These are phyloP conservation scores for Gonatopus flavifemur DNA, from an alignment of 1,140 invertebrate species.

Conservation along the genomic window DNA sequence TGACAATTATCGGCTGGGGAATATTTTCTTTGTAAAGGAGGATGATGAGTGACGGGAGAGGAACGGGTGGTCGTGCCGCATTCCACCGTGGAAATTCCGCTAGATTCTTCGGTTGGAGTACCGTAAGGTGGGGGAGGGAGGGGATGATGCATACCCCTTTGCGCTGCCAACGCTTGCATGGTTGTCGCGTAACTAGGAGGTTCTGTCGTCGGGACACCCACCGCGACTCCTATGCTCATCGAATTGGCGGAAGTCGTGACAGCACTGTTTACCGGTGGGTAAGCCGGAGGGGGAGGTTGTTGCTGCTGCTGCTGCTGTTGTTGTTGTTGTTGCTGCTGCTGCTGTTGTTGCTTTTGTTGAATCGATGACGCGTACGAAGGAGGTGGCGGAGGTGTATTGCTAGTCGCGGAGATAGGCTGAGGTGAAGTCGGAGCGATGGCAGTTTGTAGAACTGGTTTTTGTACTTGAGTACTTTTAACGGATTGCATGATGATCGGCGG, in stretches of 20 bases:
- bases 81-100: constrained; percentile 59
- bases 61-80: constrained; percentile 53
- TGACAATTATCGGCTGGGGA: constrained; percentile 58
- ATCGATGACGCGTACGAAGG: constrained; percentile 80
- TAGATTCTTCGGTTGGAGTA: constrained; percentile 54
- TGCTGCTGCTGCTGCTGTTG: constrained; percentile 58
- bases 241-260: constrained; percentile 25
- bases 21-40: constrained; percentile 66
- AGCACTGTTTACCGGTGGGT: constrained; percentile 41
- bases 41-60: constrained; percentile 59
- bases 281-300: constrained; percentile 58
- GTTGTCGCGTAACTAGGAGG: constrained; percentile 89
- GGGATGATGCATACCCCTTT: constrained; percentile 68
- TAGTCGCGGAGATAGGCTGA: constrained; percentile 59
- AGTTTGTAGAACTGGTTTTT: constrained; percentile 90
- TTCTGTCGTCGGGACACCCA: constrained; percentile 78
- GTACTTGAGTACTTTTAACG: constrained; percentile 91
- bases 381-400: constrained; percentile 66
- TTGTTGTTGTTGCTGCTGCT: constrained; percentile 55
- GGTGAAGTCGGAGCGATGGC: constrained; percentile 86
- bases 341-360: constrained; percentile 67
- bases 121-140: constrained; percentile 72
- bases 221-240: constrained; percentile 34
- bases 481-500: constrained; percentile 95
- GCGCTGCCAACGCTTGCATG: constrained; percentile 84